Base-by-base conservation (phyloP, 2,113 vertebrate genomes). In the Prochilodus magdalenae region DNA sequence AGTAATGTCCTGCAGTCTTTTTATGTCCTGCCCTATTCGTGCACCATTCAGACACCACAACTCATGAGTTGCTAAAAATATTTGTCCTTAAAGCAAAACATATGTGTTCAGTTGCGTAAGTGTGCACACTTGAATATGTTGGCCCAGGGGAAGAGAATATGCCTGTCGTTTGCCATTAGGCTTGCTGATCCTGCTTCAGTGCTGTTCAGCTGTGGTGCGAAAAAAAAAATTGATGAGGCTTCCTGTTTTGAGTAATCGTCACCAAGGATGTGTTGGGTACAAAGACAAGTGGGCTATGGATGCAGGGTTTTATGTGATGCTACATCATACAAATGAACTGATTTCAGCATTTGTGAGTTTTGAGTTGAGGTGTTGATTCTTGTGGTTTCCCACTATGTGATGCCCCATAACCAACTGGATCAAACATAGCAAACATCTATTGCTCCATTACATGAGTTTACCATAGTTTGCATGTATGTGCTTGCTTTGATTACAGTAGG, bases 41-140 rank as follows among this genome's bases (percentile, higher is more conserved):
- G 76, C 72, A 83, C 75, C 72, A 83, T 83, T 76, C 60, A 79
- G 55, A 80, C 80, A 76, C 57, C 78, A 69, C 70, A 57, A 74
- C 63, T 24, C 60, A 53, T 62, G 33, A 72, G 80, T 77, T 83
- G 53, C 86, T 87, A 87, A 85, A 87, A 87, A 87, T 87, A 87
- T 49, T 47, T 49, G 27, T 13, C 55, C 72, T 73, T 82, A 77
- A 87, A 74, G 70, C 77, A 70, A 83, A 87, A 79, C 83, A 87
- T 82, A 67, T 87, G 86, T 87, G 77, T 60, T 66, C 53, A 27
- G 74, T 81, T 81, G 74, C 75, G 36, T 76, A 83, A 85, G 80
- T 75, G 73, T 16, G 53, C 67, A 83, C 73, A 80, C 62, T 62
- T 65, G 77, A 77, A 83, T 81, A 36, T 70, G 44, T 55, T 49